A percentile compares a stretch with the other conserved stretches of the same genome.
These are phyloP conservation scores for Clavelina lepadiformis DNA, from an alignment of 23 tunicate species.

Conservation along the genomic window DNA sequence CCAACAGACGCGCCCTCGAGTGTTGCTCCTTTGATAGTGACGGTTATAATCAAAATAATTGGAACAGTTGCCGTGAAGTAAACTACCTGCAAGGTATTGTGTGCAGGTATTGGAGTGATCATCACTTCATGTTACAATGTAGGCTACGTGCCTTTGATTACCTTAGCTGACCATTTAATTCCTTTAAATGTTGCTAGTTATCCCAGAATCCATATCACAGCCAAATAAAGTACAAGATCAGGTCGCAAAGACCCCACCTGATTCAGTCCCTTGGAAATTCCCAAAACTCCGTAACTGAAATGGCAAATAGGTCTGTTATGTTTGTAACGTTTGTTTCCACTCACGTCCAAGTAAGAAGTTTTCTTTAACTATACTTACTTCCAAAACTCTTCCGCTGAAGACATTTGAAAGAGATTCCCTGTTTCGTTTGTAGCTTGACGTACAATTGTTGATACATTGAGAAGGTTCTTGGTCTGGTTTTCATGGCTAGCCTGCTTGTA, in stretches of 20 bases:
- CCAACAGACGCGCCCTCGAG: slow-evolving; percentile 51
- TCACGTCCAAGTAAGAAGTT: not conserved
- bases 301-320: not conserved
- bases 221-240: not conserved
- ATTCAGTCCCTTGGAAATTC: not conserved
- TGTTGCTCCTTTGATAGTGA: slow-evolving; percentile 40
- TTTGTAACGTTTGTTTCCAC: not conserved
- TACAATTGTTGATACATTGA: no score
- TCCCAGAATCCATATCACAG: not conserved
- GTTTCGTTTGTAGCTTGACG: no score
- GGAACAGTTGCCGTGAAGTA: slow-evolving; percentile 60
- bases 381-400: slow-evolving; percentile 39
- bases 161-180: not conserved
- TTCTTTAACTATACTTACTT: not conserved
- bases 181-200: slow-evolving; percentile 7
- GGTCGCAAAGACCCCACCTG: not conserved
- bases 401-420: not conserved
- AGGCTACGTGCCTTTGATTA: not conserved
- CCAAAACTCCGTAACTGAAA: slow-evolving; percentile 1
- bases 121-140: not conserved
- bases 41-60: slow-evolving; percentile 25
- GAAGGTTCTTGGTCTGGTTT: no score
- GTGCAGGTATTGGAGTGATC: not conserved
- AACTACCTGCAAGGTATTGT: slow-evolving; percentile 30
- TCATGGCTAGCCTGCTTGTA: not conserved